Conservation (phyloP, 2,113 vertebrate genomes). For the Brienomyrus longianalis region DNA sequence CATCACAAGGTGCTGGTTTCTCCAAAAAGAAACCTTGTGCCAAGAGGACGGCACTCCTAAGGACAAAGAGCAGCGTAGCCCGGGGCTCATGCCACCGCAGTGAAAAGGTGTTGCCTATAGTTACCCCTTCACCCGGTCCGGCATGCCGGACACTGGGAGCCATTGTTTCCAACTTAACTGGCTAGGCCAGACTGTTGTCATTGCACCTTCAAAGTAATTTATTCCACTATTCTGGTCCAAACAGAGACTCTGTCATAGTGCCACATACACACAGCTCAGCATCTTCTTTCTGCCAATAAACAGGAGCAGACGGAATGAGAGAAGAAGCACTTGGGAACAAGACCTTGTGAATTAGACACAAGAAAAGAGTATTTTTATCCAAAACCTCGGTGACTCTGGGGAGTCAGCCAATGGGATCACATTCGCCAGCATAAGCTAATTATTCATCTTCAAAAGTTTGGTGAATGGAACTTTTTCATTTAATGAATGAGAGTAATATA, state of each 20-base stretch:
- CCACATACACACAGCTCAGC: background rate
- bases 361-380: background rate
- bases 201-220: slow-evolving; percentile 18
- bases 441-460: background rate
- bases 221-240: slow-evolving; percentile 12
- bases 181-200: slow-evolving; percentile 23
- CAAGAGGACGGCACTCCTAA: slow-evolving; percentile 64
- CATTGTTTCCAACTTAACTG: slow-evolving; percentile 29
- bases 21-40: slow-evolving; percentile 60
- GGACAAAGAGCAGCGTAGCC: slow-evolving; percentile 66
- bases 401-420: background rate
- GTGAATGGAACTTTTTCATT: background rate
- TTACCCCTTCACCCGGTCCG: slow-evolving; percentile 41
- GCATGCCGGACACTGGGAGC: slow-evolving; percentile 25
- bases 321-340: background rate
- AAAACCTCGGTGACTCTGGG: background rate
- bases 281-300: background rate
- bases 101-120: slow-evolving; percentile 60
- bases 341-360: background rate
- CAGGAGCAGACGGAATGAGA: background rate
- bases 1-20: slow-evolving; percentile 64
- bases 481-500: background rate
- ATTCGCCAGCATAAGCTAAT: background rate
- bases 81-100: slow-evolving; percentile 61
- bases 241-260: background rate